phyloP scores from a whole-genome alignment of 2,113 vertebrate genomes.

The Arothron firmamentum region DNA sequence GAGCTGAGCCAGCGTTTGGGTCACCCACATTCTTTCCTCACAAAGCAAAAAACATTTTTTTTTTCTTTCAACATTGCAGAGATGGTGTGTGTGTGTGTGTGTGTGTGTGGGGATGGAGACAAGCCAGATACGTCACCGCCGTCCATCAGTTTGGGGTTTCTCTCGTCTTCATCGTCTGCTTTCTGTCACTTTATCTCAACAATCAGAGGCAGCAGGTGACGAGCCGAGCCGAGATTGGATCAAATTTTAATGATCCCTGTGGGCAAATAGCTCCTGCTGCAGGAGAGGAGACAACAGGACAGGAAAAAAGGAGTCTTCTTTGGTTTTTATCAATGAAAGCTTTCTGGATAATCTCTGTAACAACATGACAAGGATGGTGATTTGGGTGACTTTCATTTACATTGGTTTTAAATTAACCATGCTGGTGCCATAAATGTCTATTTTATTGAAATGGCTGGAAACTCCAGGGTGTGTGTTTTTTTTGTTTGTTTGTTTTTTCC shows the following conservation, averaged over 20 bases:
- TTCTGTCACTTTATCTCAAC: conserved; percentile 14
- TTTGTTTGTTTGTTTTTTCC: no score
- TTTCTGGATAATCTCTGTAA: no score
- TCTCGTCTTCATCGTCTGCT: conserved; percentile 7
- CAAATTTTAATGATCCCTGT: conserved; percentile 54
- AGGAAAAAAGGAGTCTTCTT: no score
- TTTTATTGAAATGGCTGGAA: no score
- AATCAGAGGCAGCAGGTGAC: conserved; percentile 43
- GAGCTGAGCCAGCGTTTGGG: no score
- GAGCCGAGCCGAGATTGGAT: conserved; percentile 43
- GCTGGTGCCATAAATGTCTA: no score
- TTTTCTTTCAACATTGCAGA: not conserved
- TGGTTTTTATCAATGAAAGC: no score
- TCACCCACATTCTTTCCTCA: not conserved
- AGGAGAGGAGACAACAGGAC: conserved; percentile 3
- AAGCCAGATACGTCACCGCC: not conserved
- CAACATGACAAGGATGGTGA: no score
- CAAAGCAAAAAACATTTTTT: no score
- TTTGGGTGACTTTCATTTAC: no score
- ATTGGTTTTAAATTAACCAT: no score
- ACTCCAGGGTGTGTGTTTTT: no score
- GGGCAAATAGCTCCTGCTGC: conserved; percentile 41
- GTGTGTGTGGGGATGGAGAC: not conserved
- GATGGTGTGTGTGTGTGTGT: not conserved
- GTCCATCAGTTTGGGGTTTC: not conserved